These are phyloP conservation scores for Mesaphorura yosii DNA, from an alignment of 1,140 invertebrate species.

Conservation along the genomic window DNA sequence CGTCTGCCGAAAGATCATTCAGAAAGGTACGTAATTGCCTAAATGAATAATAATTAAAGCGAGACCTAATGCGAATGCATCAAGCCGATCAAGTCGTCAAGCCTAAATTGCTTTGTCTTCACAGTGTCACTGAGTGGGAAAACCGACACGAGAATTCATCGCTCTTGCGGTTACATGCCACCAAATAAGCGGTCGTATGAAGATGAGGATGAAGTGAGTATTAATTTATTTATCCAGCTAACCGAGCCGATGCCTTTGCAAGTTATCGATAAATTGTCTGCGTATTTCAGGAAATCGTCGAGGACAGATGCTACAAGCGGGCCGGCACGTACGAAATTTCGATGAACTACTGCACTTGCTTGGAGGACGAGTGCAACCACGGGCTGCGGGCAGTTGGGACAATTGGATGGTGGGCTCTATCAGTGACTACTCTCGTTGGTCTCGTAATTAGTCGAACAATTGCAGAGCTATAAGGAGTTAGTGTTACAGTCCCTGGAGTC, in stretches of 20 bases:
- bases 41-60: not conserved
- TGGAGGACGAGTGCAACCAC: conserved; percentile 57
- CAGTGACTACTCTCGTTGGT: not conserved
- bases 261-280: not conserved
- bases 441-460: not conserved
- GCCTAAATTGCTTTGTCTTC: not conserved
- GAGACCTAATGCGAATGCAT: not conserved
- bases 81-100: too few species aligned
- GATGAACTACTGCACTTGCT: conserved; percentile 60
- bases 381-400: conserved; percentile 24
- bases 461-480: too few species aligned
- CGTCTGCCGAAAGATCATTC: conserved; percentile 63
- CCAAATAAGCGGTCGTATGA: not conserved
- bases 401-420: not conserved
- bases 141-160: conserved; percentile 8
- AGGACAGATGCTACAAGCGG: conserved; percentile 34
- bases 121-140: conserved; percentile 8
- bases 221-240: too few species aligned
- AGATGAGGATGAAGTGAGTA: conserved; percentile 6
- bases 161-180: conserved; percentile 13
- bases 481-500: too few species aligned
- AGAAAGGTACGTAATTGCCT: conserved; percentile 47
- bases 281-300: not conserved
- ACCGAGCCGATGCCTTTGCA: too few species aligned
- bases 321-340: conserved; percentile 61